Evolutionary conservation across 1,140 invertebrate genomes (phyloP), one percentile per base, ranked within the genome.

Genomic region (Euwallacea fornicatus): DNA sequence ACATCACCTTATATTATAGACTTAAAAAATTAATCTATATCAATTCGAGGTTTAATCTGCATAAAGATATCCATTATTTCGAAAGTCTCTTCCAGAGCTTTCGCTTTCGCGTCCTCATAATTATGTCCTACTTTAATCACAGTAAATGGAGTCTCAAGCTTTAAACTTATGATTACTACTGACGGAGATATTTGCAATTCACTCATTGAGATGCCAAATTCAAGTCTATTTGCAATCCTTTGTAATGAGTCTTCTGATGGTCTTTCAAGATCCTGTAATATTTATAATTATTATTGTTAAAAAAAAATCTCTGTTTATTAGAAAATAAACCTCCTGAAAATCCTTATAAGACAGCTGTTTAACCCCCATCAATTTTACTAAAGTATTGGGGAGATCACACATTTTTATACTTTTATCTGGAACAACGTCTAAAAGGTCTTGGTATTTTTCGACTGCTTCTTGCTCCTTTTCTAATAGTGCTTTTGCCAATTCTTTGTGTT

Each of bases 131-230:
- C 15, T 6, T 46, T 75, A 16, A 79, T 66, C 10, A 75, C 56
- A 10, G 71, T 65, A 68, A 78, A 79, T 0, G 78, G 76, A 0
- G 73, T 73, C 44, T 78, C 74, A 43, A 69, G 63, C 61, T 71
- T 74, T 47, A 79, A n/a, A 41, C 44, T 53, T 10, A 78, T 55
- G 15, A 63, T 16, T 21, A 66, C 60, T 41, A 77, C 60, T n/a
- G 59, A 41, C n/a, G 74, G 75, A 15, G 55, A 44, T 10, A 76
- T 68, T 72, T 77, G 74, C 50, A 75, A 16, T n/a, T 53, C 2
- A 6, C 58, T 47, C 11, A 75, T 67, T 13, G 61, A 43, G 73
- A 73, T 73, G 58, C 65, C 47, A 7, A 78, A 21, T 55, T 74
- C 77, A 16, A 79, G 54, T 59, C 66, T 68, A 0, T 75, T 63